A percentile compares a stretch with the other conserved stretches of the same genome.
Evolutionary conservation across 2,113 vertebrate species (phyloP).

Genomic region (Maccullochella peelii): DNA sequence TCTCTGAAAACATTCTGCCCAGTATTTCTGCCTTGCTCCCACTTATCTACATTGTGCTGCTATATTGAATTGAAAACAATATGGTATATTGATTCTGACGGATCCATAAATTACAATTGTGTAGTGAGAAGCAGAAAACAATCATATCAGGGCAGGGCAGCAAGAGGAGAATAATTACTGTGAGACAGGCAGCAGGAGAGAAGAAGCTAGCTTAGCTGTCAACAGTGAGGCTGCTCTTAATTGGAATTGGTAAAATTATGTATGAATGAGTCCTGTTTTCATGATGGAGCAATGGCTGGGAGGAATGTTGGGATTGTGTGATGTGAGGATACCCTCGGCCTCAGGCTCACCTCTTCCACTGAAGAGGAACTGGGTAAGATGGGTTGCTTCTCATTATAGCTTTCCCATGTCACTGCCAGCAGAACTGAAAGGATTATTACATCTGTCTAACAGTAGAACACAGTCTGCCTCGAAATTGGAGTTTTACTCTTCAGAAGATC

Average conservation of each 20-base stretch:
- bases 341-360: constrained; percentile 58
- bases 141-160: constrained; percentile 30
- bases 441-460: not conserved
- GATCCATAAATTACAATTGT: constrained; percentile 49
- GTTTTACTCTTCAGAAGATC: constrained; percentile 7
- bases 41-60: constrained; percentile 31
- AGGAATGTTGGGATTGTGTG: constrained; percentile 39
- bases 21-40: not conserved
- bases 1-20: not conserved
- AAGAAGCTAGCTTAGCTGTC: constrained; percentile 19
- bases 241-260: constrained; percentile 40
- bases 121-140: constrained; percentile 46
- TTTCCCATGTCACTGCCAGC: constrained; percentile 22
- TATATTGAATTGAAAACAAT: constrained; percentile 64
- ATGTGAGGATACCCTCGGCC: constrained; percentile 66
- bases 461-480: not conserved
- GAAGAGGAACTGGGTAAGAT: constrained; percentile 18
- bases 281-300: constrained; percentile 48
- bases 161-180: constrained; percentile 5
- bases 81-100: constrained; percentile 47
- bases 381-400: constrained; percentile 45
- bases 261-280: constrained; percentile 48
- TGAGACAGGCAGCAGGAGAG: constrained; percentile 11
- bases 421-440: constrained; percentile 34
- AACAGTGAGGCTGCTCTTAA: constrained; percentile 36